A percentile compares a stretch with the other conserved stretches of the same genome.
These are phyloP conservation scores for Lamprotornis superbus DNA, from an alignment of 2,113 vertebrate genomes.

Conservation along the genomic window DNA sequence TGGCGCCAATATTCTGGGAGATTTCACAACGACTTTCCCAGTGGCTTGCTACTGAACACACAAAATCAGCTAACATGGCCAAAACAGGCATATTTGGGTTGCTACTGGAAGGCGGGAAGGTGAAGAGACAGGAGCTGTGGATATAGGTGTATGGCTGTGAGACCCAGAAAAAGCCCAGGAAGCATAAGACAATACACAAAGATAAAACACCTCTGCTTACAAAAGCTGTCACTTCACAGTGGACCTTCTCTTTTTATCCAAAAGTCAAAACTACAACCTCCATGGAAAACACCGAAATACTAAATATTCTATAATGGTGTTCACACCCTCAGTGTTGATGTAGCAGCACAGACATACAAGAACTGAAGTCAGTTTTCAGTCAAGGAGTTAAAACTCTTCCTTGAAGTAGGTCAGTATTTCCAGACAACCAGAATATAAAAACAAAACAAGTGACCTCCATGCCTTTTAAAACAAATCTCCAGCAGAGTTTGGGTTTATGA, in stretches of 20 bases:
- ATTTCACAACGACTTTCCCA: not conserved
- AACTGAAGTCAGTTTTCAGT: not conserved
- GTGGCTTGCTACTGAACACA: not conserved
- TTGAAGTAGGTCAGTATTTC: constrained; percentile 32
- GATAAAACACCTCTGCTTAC: not conserved
- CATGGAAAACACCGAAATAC: not conserved
- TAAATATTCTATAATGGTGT: not conserved
- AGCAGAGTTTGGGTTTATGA: constrained; percentile 13
- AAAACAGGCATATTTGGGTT: not conserved
- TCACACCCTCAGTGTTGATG: not conserved
- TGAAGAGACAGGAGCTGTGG: not conserved
- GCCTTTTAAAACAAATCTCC: constrained; percentile 1
- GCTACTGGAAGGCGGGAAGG: not conserved
- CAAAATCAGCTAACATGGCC: not conserved
- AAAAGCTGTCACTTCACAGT: not conserved
- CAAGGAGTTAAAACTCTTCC: constrained; percentile 7
- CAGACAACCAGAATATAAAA: constrained; percentile 48
- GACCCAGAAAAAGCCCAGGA: not conserved
- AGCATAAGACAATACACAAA: not conserved
- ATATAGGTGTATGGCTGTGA: not conserved
- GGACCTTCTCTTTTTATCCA: not conserved
- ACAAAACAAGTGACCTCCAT: constrained; percentile 1
- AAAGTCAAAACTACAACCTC: not conserved
- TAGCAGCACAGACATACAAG: not conserved
- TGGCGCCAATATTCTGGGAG: not conserved